Base-by-base conservation (phyloP, 2,113 vertebrate genomes). In the Mus musculus region DNA sequence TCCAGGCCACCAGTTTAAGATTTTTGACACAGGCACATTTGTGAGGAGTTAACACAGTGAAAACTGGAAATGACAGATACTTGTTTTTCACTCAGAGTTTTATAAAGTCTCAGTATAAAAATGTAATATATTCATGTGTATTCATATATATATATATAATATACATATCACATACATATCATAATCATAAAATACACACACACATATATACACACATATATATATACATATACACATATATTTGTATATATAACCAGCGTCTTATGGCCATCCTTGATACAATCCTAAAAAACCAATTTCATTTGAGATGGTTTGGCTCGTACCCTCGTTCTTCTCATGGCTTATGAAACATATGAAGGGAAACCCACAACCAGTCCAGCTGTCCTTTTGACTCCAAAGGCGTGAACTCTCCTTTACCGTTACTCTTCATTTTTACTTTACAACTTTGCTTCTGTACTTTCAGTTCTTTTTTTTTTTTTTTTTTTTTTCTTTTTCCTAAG, bases 401-500 rank as follows among this genome's bases (percentile, higher is more conserved):
- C 63, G 65, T 63, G 61, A 75, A 82, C 39, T 61, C 87, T 36
- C 22, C 67, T 87, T 61, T 36, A 88, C 61, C 42, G 28, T 84
- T 67, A n/a, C 33, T 75, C 36, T 61, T 92, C n/a, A 52, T 56
- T 92, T 94, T 86, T 87, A 75, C 84, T 93, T 96, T 88, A 1
- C 12, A 92, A 24, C 20, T 75, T 88, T 84, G 77, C 52, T 87
- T 95, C 90, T 78, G 28, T 49, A 20, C 39, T 82, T 95, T 71
- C 0, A 8, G 19, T 46, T 92, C 26, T 28, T 75, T 69, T 69
- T 67, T 30, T 67, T 73, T 72, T 67, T 85, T 54, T 28, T 73
- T 69, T 69, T 67, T 30, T 67, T 73, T 72, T 67, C 80, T 54
- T 86, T 94, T 76, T 91, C 33, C 8, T 72, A 24, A 36, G 14